A percentile compares a stretch with the other conserved stretches of the same genome.
These are phyloP conservation scores for Meleagris gallopavo DNA, from an alignment of 2,113 vertebrate genomes.

Conservation along the genomic window DNA sequence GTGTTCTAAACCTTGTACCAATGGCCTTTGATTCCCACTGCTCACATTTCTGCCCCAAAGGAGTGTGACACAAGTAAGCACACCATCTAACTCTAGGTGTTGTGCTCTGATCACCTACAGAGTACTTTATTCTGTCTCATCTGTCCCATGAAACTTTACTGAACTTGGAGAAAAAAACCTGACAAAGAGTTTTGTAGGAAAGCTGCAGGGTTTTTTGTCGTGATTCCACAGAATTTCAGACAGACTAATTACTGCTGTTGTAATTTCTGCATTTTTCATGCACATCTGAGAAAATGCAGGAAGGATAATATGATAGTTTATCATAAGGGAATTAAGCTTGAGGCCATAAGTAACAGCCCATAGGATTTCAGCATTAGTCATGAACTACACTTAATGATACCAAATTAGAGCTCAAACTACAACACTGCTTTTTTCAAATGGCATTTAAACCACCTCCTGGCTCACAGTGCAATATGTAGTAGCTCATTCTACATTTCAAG, in stretches of 20 bases:
- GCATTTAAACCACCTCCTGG: neutral
- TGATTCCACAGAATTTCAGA: neutral
- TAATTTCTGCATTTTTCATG: neutral
- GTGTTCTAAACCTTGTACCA: neutral
- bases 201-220: neutral
- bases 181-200: neutral
- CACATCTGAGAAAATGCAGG: neutral
- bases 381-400: neutral
- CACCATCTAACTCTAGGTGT: neutral
- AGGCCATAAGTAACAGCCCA: constrained; percentile 27
- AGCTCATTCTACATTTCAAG: constrained; percentile 6
- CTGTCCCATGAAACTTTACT: neutral
- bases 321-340: neutral
- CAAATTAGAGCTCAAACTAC: constrained; percentile 28
- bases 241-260: neutral
- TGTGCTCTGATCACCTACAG: neutral
- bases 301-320: neutral
- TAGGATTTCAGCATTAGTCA: constrained; percentile 34
- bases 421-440: constrained; percentile 33
- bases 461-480: neutral
- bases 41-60: neutral
- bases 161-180: neutral
- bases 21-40: neutral
- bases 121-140: neutral
- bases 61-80: neutral